Percentiles rank a stretch among this genome's conserved stretches.
phyloP scores from a whole-genome alignment of 2,888 invertebrate genomes.

The Lithodes maja region DNA sequence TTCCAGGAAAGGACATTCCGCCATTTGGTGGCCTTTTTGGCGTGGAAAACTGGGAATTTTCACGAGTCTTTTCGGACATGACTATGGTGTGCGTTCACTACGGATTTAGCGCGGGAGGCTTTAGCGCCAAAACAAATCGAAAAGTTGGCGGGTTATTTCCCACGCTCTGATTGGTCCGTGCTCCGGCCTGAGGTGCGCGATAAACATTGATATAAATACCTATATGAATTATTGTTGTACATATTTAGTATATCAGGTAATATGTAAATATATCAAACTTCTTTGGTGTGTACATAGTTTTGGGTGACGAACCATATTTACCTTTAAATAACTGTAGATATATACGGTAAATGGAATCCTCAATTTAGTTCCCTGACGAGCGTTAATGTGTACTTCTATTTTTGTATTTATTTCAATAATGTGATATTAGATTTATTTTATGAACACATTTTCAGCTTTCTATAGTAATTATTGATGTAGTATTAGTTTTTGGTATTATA shows the following conservation, averaged over 20 bases:
- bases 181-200: slow-evolving; percentile 35
- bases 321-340: slow-evolving; percentile 9
- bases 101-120: slow-evolving; percentile 11
- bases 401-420: slow-evolving; percentile 15
- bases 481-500: not conserved
- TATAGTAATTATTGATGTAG: not conserved
- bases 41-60: slow-evolving; percentile 57
- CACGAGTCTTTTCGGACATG: slow-evolving; percentile 62
- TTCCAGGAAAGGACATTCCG: slow-evolving; percentile 56
- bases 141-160: slow-evolving; percentile 50
- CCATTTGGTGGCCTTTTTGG: slow-evolving; percentile 46
- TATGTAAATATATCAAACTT: not conserved
- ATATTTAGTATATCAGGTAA: not conserved
- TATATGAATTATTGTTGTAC: not conserved
- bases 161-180: slow-evolving; percentile 33
- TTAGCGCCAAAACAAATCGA: slow-evolving; percentile 66
- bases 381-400: not conserved
- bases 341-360: slow-evolving; percentile 42
- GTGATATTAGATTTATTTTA: not conserved
- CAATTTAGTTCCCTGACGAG: slow-evolving; percentile 48
- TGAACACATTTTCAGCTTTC: not conserved
- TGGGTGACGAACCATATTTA: slow-evolving; percentile 25
- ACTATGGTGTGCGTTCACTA: slow-evolving; percentile 3
- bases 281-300: not conserved
- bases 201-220: slow-evolving; percentile 45